Evolutionary conservation across 2,113 vertebrate genomes (phyloP), one percentile per base, ranked within the genome.

Genomic region (Stomatorhinus ivindoensis): DNA sequence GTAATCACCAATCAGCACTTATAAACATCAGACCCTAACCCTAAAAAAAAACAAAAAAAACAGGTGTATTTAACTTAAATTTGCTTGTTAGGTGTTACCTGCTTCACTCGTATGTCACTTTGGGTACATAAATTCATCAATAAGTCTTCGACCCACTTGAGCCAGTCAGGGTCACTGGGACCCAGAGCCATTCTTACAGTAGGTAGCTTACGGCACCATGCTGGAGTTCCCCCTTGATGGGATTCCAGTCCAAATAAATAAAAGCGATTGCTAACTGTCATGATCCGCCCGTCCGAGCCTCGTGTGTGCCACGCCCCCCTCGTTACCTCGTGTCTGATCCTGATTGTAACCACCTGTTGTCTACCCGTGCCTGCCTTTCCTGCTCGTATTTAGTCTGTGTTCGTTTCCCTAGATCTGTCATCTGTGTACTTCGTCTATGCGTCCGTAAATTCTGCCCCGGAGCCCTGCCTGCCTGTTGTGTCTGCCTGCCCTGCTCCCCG

Each of bases 21-120:
- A 31, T 51, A 89, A 50, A 89, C 87, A 73, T 61, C 89, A 90
- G 58, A 65, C 58, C 58, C 89, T 65, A 90, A 76, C 69, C 27
- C 31, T 73, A 15, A 31, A 73, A 73, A 27, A 15, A n/a, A n/a
- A 13, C 35, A 15, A 31, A 73, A 73, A 47, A 73, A 35, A 4
- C 69, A 39, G 15, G 15, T 76, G 15, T 76, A 15, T 35, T 69
- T 3, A 13, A 69, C 35, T n/a, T 73, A 73, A 35, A 15, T 10
- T 35, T 35, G 31, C 65, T 31, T 35, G 27, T 73, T 73, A 13
- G 10, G n/a, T 35, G 1, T 73, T 73, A 73, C 15, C 65, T 73
- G 27, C 65, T 35, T 73, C 65, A 73, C 65, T 35, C 35, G 24
- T 61, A n/a, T 76, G 10, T 35, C 69, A 39, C 69, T 76, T 76